Percentiles rank a stretch among this genome's conserved stretches.
These are phyloP conservation scores for Alectoris magna DNA, from an alignment of 2,797 vertebrate species.

Conservation along the genomic window DNA sequence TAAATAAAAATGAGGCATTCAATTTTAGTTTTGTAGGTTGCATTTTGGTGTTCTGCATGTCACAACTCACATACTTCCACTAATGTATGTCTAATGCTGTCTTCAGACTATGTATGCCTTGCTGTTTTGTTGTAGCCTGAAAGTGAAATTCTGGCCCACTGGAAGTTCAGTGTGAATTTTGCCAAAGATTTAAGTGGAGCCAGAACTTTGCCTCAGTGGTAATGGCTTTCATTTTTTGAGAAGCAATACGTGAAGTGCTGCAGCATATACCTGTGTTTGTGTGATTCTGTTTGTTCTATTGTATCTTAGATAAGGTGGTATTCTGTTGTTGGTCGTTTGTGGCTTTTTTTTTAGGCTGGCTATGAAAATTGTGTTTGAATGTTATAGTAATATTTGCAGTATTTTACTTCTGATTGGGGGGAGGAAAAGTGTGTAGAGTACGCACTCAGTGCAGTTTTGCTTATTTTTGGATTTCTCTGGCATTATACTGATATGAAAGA, in stretches of 20 bases:
- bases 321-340: neutral
- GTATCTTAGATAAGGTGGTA: neutral
- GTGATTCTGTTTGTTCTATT: slow-evolving; percentile 44
- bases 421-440: neutral
- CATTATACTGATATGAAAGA: neutral
- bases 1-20: neutral
- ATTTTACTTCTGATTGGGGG: neutral
- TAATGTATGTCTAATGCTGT: slow-evolving; percentile 29
- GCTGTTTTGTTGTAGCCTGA: slow-evolving; percentile 53
- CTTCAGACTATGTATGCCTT: slow-evolving; percentile 3
- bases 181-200: neutral
- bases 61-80: slow-evolving; percentile 23
- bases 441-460: neutral
- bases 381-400: neutral
- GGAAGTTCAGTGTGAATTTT: neutral
- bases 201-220: slow-evolving; percentile 20
- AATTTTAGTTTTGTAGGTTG: slow-evolving; percentile 68
- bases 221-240: neutral
- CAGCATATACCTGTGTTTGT: neutral
- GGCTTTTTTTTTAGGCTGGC: neutral
- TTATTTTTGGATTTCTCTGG: neutral
- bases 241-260: slow-evolving; percentile 30
- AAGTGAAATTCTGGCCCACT: slow-evolving; percentile 60
- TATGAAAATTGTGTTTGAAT: neutral
- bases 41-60: slow-evolving; percentile 68